Percentiles rank a stretch among this genome's conserved stretches.
Conservation (phyloP, 2,888 invertebrate genomes). For the Amiota communis region DNA sequence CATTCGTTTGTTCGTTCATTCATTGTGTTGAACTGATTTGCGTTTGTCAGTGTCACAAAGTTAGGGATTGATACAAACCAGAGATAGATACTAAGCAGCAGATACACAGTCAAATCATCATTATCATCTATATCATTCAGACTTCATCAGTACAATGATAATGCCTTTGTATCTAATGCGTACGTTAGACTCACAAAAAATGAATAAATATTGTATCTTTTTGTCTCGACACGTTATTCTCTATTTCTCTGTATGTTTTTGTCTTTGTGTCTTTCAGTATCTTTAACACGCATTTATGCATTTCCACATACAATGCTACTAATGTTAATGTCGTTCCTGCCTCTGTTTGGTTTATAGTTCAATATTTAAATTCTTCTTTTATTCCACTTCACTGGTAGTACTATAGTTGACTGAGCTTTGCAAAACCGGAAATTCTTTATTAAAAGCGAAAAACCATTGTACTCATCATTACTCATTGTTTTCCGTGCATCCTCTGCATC, state of each 20-base stretch:
- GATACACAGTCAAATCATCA: slow-evolving; percentile 1
- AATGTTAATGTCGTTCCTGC: not conserved
- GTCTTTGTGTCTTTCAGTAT: not conserved
- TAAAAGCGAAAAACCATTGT: slow-evolving; percentile 45
- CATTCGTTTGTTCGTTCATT: not conserved
- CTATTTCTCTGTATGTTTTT: slow-evolving; percentile 2
- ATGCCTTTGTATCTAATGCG: too few relatives aligned
- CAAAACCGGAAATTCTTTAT: slow-evolving; percentile 61
- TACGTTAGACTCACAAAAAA: too few relatives aligned
- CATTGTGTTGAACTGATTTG: not conserved
- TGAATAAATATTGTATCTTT: too few relatives aligned
- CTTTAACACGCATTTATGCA: slow-evolving; percentile 16
- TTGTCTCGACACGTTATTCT: not conserved
- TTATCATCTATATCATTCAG: not conserved
- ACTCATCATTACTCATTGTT: not conserved
- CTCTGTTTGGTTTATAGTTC: not conserved
- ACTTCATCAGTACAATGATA: too few relatives aligned
- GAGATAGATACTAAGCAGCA: not conserved
- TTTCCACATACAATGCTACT: slow-evolving; percentile 12
- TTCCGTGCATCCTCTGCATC: not conserved
- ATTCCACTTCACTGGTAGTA: not conserved
- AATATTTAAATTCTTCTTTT: not conserved
- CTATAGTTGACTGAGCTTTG: not conserved
- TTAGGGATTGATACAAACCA: too few relatives aligned
- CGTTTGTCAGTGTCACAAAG: too few relatives aligned